Base-by-base conservation (phyloP, 2,797 vertebrate genomes). In the Phoeniculus purpureus region DNA sequence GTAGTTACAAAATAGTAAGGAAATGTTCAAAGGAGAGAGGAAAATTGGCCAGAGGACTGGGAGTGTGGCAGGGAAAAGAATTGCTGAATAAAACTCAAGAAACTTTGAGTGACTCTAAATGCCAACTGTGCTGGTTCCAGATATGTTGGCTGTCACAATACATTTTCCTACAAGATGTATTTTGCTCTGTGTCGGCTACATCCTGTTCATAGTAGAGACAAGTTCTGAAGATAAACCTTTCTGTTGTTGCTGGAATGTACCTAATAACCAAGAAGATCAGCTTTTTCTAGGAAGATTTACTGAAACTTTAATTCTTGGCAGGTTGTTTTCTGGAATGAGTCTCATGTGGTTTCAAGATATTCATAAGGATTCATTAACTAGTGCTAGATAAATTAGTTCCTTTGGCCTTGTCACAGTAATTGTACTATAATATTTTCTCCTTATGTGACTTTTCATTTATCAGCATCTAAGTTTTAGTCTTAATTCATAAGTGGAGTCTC, bases 101-200 rank as follows among this genome's bases (percentile, higher is more conserved):
- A 93, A 79, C 70, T 79, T 66, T 45, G 56, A 61, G n/a, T 56
- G 89, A 58, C 73, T 93, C 45, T 43, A 54, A 76, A 47, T 87
- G 60, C 51, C 55, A 27, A 22, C 10, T 10, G 29, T 67, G 66
- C 37, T n/a, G 70, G 56, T 81, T 91, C 83, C 67, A 70, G 90
- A 51, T 58, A 58, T 54, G 68, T 76, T 87, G 13, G 48, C 60
- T 86, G 86, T 89, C 88, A 54, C 19, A 55, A 67, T 66, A 66
- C 58, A 23, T 79, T 96, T 88, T 81, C 84, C 78, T 76, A 43
- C 19, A 47, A 81, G 87, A 37, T 17, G 5, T 2, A 2, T 56
- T 58, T 88, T 47, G 9, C 37, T 64, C 27, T 37, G 11, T 60
- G 26, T 71, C 60, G 65, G 37, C 37, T 71, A 2, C 54, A 37